phyloP scores from a whole-genome alignment of 2,113 vertebrate species.

The Clarias macrocephalus region DNA sequence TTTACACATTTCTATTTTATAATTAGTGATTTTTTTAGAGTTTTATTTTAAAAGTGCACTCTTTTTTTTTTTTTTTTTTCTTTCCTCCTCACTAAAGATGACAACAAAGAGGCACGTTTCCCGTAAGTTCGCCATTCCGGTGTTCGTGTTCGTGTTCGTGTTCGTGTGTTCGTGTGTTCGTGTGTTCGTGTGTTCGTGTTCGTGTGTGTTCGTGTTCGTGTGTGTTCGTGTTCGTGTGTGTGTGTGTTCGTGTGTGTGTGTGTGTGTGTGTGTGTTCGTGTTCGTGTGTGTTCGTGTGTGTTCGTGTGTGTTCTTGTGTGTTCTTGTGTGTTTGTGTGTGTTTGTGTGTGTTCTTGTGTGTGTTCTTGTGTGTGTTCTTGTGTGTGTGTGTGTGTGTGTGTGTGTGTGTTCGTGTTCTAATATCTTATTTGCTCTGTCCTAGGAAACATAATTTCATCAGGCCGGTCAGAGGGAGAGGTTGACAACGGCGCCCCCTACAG shows the following conservation, averaged over 20 bases:
- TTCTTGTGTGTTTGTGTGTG: conserved; percentile 12
- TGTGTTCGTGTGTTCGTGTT: not conserved
- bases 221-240: not conserved
- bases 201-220: too few species aligned
- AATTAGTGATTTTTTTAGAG: too few species aligned
- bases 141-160: not conserved
- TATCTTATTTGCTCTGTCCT: not conserved
- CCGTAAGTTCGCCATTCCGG: conserved; percentile 70
- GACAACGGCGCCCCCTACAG: conserved; percentile 59
- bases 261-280: not conserved
- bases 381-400: not conserved
- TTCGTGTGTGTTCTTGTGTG: too few species aligned
- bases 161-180: not conserved
- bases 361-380: conserved; percentile 1
- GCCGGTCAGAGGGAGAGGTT: conserved; percentile 63
- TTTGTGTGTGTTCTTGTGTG: not conserved
- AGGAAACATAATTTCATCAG: conserved; percentile 69
- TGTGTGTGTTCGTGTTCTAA: conserved; percentile 1
- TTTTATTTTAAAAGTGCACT: not conserved
- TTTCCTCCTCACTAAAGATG: conserved; percentile 68
- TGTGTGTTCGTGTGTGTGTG: conserved; percentile 8
- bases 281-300: not conserved
- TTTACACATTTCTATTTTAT: not conserved
- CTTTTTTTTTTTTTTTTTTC: not conserved
- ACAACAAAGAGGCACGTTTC: conserved; percentile 79